Evolutionary conservation across 2,888 invertebrate species (phyloP).

Genomic region (Lissocephala sabroskyi): DNA sequence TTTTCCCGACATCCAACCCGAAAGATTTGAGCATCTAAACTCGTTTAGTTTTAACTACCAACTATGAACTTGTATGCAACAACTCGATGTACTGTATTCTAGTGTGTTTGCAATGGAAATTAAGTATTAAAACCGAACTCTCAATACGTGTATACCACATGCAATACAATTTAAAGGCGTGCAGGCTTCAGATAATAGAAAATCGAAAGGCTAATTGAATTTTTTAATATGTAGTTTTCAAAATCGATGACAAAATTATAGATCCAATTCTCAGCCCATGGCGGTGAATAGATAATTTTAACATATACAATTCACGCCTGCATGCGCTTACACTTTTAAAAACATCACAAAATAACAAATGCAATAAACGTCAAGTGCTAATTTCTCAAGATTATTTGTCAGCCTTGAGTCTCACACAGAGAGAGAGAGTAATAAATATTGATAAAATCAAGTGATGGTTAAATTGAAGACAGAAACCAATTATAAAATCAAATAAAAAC

Average conservation of each 20-base stretch:
- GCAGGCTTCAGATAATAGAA: constrained; percentile 17
- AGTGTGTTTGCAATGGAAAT: constrained; percentile 45
- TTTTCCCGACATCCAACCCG: too few species aligned
- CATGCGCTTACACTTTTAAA: constrained; percentile 31
- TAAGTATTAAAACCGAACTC: constrained; percentile 9
- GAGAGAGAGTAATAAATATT: constrained; percentile 36
- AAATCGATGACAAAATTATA: constrained; percentile 5
- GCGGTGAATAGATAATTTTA: constrained; percentile 11
- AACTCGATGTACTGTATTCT: constrained; percentile 44
- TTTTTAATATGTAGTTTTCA: constrained; percentile 24
- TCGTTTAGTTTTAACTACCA: constrained; percentile 1
- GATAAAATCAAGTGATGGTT: constrained; percentile 42
- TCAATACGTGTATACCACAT: constrained; percentile 18
- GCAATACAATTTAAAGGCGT: constrained; percentile 16
- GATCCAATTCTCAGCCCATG: neutral
- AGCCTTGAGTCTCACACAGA: constrained; percentile 18
- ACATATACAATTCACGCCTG: constrained; percentile 28
- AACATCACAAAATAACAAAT: constrained; percentile 17
- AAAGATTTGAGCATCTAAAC: constrained; percentile 49
- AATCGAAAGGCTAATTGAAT: constrained; percentile 12
- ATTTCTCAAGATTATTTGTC: neutral
- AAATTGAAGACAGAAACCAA: constrained; percentile 34
- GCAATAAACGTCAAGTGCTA: constrained; percentile 18
- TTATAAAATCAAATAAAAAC: constrained; percentile 60
- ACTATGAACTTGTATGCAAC: constrained; percentile 41